These are phyloP conservation scores for Trichacis sp. DNA, from an alignment of 2,888 invertebrate species.

Conservation along the genomic window DNA sequence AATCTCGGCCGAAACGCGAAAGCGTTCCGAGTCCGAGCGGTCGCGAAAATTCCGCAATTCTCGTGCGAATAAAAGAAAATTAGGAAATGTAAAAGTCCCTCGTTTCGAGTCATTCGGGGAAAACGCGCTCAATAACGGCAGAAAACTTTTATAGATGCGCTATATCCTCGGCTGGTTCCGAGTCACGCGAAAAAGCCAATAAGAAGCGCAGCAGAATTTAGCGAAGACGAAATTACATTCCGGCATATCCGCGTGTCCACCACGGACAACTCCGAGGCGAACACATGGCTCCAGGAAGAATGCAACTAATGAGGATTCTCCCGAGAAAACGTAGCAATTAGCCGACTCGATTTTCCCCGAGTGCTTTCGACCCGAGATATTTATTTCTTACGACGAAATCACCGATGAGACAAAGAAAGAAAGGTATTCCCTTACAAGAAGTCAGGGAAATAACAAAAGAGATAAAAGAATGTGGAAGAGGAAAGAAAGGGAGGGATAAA, in stretches of 20 bases:
- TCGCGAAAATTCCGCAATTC: constrained; percentile 12
- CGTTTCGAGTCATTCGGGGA: constrained; percentile 25
- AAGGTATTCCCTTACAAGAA: constrained; percentile 19
- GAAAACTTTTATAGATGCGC: constrained; percentile 62
- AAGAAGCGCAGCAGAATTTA: constrained; percentile 58
- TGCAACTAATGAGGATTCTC: constrained; percentile 55
- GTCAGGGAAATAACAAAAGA: constrained; percentile 13
- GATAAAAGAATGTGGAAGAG: constrained; percentile 17
- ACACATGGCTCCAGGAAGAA: constrained; percentile 45
- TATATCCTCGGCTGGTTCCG: constrained; percentile 51
- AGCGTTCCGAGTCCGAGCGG: not conserved
- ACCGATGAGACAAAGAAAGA: constrained; percentile 31
- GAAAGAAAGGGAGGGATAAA: constrained; percentile 1
- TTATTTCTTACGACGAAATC: constrained; percentile 42
- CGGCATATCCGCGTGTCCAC: constrained; percentile 53
- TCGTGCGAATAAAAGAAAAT: constrained; percentile 27
- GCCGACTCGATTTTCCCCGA: constrained; percentile 50
- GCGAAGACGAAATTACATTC: constrained; percentile 67
- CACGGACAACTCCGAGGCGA: constrained; percentile 38
- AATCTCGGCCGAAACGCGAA: constrained; percentile 1
- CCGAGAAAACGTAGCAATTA: constrained; percentile 49
- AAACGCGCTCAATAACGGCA: constrained; percentile 53
- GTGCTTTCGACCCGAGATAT: constrained; percentile 48
- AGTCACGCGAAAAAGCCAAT: constrained; percentile 54
- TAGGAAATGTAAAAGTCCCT: constrained; percentile 25